Percentiles rank a stretch among this genome's conserved stretches.
These are phyloP conservation scores for Plusia festucae DNA, from an alignment of 2,888 invertebrate genomes.

Conservation along the genomic window DNA sequence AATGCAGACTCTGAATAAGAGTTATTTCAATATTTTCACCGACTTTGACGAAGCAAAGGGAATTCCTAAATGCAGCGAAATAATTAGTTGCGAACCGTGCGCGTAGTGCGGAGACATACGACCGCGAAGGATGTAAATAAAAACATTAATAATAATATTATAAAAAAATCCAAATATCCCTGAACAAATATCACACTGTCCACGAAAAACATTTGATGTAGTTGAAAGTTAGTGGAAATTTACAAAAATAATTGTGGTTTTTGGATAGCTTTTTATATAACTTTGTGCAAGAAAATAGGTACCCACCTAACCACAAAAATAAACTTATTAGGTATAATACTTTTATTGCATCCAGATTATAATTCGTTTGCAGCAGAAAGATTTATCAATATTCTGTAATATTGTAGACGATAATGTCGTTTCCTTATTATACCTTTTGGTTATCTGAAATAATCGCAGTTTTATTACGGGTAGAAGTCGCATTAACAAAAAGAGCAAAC, in stretches of 20 bases:
- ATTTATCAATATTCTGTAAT: not conserved
- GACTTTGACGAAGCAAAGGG: conserved; percentile 81
- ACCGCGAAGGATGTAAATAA: not conserved
- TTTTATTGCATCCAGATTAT: too few species aligned
- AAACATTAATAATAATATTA: too few species aligned
- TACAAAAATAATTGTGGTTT: too few species aligned
- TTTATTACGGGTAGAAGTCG: not conserved
- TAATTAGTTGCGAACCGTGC: conserved; percentile 82
- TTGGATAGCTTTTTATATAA: too few species aligned
- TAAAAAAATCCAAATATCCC: too few species aligned
- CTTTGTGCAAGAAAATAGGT: too few species aligned
- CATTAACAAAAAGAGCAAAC: not conserved
- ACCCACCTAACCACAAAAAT: too few species aligned
- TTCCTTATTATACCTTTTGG: not conserved
- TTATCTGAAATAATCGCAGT: conserved; percentile 11
- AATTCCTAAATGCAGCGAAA: conserved; percentile 85
- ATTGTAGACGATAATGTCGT: not conserved
- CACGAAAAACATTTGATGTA: too few species aligned
- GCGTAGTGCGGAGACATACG: conserved; percentile 61
- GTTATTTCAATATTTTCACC: conserved; percentile 82
- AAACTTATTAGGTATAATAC: too few species aligned
- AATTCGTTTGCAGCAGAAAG: too few species aligned
- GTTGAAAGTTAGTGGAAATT: too few species aligned
- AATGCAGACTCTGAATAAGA: conserved; percentile 57
- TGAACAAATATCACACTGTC: too few species aligned